Conservation (phyloP, 2,888 invertebrate genomes). For the Arctia plantaginis region DNA sequence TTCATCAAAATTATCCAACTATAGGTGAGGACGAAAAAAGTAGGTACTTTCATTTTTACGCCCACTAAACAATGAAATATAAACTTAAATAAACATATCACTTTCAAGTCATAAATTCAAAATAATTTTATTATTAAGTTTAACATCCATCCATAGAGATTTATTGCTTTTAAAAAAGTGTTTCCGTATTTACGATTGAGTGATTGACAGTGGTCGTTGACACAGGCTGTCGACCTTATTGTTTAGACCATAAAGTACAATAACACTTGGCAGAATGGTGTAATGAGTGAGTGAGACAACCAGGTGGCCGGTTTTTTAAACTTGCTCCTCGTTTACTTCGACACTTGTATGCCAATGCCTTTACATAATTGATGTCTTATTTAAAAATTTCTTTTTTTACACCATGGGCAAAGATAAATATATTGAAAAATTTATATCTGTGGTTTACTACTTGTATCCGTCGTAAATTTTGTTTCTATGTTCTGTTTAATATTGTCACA, state of each 20-base stretch:
- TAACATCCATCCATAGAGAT: constrained; percentile 4
- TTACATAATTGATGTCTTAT: neutral
- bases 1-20: neutral
- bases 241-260: constrained; percentile 47
- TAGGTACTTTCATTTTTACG: neutral
- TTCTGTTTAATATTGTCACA: too few relatives aligned
- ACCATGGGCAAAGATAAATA: neutral
- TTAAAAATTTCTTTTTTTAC: neutral
- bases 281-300: constrained; percentile 31
- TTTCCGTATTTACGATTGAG: constrained; percentile 9
- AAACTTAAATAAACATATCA: neutral
- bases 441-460: neutral
- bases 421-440: neutral
- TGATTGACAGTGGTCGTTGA: constrained; percentile 42
- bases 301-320: neutral
- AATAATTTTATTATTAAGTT: constrained; percentile 2
- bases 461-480: neutral
- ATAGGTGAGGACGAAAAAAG: neutral
- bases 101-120: neutral
- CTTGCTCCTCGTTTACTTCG: neutral
- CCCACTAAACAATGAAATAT: neutral
- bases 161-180: constrained; percentile 10
- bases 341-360: neutral
- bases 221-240: constrained; percentile 49
- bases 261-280: constrained; percentile 35